A percentile compares a stretch with the other conserved stretches of the same genome.
Conservation (phyloP, 2,113 vertebrate species). For the Trogon melanurus region DNA sequence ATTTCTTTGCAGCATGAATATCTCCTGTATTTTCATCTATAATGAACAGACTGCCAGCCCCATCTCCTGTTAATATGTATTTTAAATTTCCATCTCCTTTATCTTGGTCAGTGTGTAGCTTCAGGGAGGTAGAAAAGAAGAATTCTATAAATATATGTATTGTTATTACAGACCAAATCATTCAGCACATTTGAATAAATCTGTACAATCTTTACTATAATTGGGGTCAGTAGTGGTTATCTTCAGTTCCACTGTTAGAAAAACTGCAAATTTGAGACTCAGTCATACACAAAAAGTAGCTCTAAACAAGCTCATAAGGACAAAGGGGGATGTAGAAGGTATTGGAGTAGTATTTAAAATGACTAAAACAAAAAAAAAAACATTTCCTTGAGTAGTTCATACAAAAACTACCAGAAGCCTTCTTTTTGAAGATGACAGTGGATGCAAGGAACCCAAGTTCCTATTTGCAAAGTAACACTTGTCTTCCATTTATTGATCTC, state of each 20-base stretch:
- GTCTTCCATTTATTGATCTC: neutral
- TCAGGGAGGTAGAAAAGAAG: constrained; percentile 72
- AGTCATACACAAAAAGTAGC: neutral
- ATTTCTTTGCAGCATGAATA: constrained; percentile 93
- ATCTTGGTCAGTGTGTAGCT: constrained; percentile 98
- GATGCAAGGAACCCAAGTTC: neutral
- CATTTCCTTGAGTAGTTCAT: neutral
- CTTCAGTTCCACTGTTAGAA: constrained; percentile 16
- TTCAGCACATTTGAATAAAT: constrained; percentile 23
- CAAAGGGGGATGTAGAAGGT: neutral
- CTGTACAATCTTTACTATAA: constrained; percentile 10
- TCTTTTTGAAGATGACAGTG: neutral
- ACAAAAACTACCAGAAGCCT: neutral
- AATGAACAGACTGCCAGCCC: constrained; percentile 91
- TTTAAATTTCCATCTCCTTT: constrained; percentile 93
- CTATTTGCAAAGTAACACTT: neutral
- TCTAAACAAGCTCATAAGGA: neutral
- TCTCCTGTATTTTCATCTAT: constrained; percentile 98
- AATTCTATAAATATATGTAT: constrained; percentile 70
- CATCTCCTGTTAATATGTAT: constrained; percentile 94
- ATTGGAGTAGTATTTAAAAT: neutral
- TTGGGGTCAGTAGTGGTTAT: constrained; percentile 5
- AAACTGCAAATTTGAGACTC: constrained; percentile 20
- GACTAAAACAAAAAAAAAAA: neutral
- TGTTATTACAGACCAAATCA: constrained; percentile 50